These are phyloP conservation scores for Castor canadensis DNA, from an alignment of 2,113 vertebrate species.

Conservation along the genomic window DNA sequence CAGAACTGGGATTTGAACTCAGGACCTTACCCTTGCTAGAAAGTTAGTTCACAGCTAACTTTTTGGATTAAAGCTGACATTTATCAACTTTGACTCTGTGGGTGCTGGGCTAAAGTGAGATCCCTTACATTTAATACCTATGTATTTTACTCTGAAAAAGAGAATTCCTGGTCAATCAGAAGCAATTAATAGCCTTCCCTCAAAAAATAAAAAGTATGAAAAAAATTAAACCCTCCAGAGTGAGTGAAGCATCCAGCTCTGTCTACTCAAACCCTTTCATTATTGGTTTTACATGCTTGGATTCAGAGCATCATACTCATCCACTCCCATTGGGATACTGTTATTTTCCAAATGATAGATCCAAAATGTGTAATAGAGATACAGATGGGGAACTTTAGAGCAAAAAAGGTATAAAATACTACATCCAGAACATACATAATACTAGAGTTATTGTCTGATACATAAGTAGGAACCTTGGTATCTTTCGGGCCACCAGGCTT, in stretches of 20 bases:
- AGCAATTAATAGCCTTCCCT: background rate
- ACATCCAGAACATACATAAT: background rate
- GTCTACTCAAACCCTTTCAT: background rate
- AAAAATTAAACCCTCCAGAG: background rate
- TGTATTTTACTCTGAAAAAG: slow-evolving; percentile 2
- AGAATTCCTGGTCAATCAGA: slow-evolving; percentile 20
- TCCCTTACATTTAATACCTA: background rate
- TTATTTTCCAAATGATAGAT: slow-evolving; percentile 21
- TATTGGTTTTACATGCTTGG: background rate
- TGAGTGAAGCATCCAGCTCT: background rate
- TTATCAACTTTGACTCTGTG: background rate
- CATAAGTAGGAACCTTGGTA: background rate
- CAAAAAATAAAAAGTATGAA: background rate
- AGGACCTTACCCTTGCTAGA: no score
- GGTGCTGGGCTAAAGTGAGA: background rate
- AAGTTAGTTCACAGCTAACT: background rate
- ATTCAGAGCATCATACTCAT: background rate
- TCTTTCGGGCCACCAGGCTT: background rate
- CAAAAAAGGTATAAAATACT: background rate
- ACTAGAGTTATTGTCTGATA: background rate
- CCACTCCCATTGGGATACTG: background rate
- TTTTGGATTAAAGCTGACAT: background rate
- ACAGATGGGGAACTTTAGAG: background rate
- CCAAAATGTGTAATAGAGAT: background rate
- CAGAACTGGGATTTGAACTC: no score